Conservation (phyloP, 1,140 invertebrate genomes). For the Plectrocnemia conspersa region DNA sequence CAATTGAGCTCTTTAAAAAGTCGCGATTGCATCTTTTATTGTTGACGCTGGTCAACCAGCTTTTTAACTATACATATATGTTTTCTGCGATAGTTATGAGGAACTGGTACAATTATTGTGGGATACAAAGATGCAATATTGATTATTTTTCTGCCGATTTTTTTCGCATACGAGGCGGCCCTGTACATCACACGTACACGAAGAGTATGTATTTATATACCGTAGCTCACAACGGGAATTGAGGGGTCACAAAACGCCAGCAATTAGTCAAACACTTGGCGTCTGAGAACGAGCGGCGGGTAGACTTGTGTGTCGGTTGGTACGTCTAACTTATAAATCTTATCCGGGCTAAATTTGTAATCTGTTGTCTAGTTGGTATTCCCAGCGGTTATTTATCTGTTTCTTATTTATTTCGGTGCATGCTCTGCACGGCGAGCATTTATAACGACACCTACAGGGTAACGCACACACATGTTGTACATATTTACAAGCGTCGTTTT, state of each 20-base stretch:
- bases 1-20: too few relatives aligned
- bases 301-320: too few relatives aligned
- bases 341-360: constrained; percentile 8
- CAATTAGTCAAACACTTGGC: constrained; percentile 1
- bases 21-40: too few relatives aligned
- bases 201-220: too few relatives aligned
- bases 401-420: constrained; percentile 12
- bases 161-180: not conserved
- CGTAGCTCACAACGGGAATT: not conserved
- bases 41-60: too few relatives aligned
- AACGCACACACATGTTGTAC: too few relatives aligned
- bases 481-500: too few relatives aligned
- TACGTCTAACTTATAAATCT: constrained; percentile 9
- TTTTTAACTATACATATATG: too few relatives aligned
- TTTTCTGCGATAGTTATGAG: too few relatives aligned
- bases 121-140: not conserved
- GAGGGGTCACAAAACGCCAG: not conserved
- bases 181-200: not conserved
- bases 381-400: constrained; percentile 11
- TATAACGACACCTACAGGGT: constrained; percentile 7
- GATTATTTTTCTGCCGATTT: not conserved
- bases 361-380: constrained; percentile 10
- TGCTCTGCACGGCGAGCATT: not conserved
- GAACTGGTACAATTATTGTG: too few relatives aligned
- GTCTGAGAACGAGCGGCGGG: not conserved